Evolutionary conservation across 2,113 vertebrate species (phyloP), one percentile per base, ranked within the genome.

Genomic region (Centrocercus urophasianus): DNA sequence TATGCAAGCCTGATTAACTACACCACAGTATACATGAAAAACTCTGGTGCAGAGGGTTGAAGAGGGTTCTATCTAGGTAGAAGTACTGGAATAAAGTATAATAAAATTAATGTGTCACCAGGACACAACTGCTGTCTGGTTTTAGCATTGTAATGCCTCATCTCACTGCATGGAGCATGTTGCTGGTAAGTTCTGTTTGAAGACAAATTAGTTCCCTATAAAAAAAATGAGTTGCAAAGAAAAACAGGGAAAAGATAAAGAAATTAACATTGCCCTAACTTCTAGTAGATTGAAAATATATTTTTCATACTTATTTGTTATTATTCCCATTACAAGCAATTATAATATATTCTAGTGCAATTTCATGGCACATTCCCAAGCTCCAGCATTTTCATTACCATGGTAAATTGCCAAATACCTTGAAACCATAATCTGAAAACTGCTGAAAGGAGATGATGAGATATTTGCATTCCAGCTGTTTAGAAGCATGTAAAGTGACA

Each of bases 161-260:
- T 42, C 50, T 74, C 83, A 91, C 72, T 85, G 65, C n/a, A 74
- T 64, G 73, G 38, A 78, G 11, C 52, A 81, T n/a, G 76, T 81
- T 94, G 54, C 61, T 69, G 86, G 65, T 75, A 95, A 95, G 86
- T 79, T 88, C 92, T 92, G 73, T 94, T 83, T 32, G 50, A 96
- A 91, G 93, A 95, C 30, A 85, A 92, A 96, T 94, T 88, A 69
- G 38, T 81, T 95, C 78, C 70, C 66, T 61, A 72, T 40, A 30
- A 76, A 70, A 94, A 66, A 66, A 93, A 88, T 83, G 56, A 91
- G 11, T 61, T 92, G 71, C 63, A 72, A 88, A 43, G 38, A 52
- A 93, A 93, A 92, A 54, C 6, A 82, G 13, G 70, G 42, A 88
- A 84, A 82, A 74, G 28, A 77, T 5, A 56, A 87, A 76, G 15